Evolutionary conservation across 2,113 vertebrate genomes (phyloP).

Genomic region (Carollia perspicillata): DNA sequence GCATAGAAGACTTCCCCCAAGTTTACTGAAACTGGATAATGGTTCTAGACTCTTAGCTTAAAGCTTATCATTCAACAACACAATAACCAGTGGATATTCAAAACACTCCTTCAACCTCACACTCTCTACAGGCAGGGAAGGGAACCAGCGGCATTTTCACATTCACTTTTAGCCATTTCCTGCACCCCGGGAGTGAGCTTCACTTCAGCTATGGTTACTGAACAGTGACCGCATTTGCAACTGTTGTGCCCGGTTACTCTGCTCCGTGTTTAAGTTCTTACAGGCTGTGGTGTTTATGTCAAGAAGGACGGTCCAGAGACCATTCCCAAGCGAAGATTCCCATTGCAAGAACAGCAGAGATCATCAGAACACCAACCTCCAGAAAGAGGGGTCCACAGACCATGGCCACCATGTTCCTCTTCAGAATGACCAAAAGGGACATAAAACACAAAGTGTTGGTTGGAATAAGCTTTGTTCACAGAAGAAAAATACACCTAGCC

Average conservation of each 20-base stretch:
- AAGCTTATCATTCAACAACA: background rate
- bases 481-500: background rate
- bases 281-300: background rate
- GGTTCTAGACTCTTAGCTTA: background rate
- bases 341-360: background rate
- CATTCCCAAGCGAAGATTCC: background rate
- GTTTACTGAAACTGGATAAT: background rate
- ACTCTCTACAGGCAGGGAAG: background rate
- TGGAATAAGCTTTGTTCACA: background rate
- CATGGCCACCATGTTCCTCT: background rate
- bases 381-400: background rate
- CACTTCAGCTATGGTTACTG: background rate
- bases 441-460: background rate
- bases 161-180: background rate
- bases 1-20: background rate
- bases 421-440: background rate
- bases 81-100: background rate
- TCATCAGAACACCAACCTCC: background rate
- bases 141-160: background rate
- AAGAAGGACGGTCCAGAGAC: background rate
- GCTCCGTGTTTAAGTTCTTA: background rate
- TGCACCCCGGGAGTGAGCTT: background rate
- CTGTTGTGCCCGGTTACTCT: background rate
- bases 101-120: background rate
- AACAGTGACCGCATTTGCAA: background rate